Evolutionary conservation across 2,888 invertebrate species (phyloP).

Genomic region (Apeira syringaria): DNA sequence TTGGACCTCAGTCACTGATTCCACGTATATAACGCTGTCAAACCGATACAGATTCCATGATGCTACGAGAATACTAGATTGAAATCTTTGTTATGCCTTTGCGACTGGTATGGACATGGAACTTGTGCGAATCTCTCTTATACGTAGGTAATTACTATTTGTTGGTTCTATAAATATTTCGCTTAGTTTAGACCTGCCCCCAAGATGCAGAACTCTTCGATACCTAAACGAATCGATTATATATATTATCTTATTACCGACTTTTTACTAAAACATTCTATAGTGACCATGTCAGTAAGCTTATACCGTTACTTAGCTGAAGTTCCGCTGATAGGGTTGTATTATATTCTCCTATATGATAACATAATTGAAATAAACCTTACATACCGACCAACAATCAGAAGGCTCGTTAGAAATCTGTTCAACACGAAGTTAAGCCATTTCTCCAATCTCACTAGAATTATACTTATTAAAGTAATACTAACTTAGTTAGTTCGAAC

Average conservation of each 20-base stretch:
- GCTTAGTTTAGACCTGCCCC: no score
- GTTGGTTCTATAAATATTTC: no score
- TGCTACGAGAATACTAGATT: conserved; percentile 26
- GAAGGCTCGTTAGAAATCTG: conserved; percentile 20
- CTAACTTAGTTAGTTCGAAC: conserved; percentile 1
- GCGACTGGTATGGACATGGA: conserved; percentile 2
- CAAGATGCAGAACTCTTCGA: no score
- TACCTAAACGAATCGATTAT: no score
- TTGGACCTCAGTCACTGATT: conserved; percentile 6
- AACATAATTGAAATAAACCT: conserved; percentile 12
- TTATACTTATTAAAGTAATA: conserved; percentile 26
- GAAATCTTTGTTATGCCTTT: conserved; percentile 30
- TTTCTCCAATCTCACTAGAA: conserved; percentile 26
- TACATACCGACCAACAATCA: conserved; percentile 13
- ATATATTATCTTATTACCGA: no score
- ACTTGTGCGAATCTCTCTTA: neutral
- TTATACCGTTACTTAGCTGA: no score
- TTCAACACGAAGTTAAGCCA: conserved; percentile 27
- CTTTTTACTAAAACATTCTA: no score
- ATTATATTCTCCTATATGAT: no score
- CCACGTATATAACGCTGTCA: conserved; percentile 37
- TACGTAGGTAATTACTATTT: no score
- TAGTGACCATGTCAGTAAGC: no score
- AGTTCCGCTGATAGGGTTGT: no score
- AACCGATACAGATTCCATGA: conserved; percentile 35